Evolutionary conservation across 1,140 invertebrate genomes (phyloP).

Genomic region (Helicoverpa zea): DNA sequence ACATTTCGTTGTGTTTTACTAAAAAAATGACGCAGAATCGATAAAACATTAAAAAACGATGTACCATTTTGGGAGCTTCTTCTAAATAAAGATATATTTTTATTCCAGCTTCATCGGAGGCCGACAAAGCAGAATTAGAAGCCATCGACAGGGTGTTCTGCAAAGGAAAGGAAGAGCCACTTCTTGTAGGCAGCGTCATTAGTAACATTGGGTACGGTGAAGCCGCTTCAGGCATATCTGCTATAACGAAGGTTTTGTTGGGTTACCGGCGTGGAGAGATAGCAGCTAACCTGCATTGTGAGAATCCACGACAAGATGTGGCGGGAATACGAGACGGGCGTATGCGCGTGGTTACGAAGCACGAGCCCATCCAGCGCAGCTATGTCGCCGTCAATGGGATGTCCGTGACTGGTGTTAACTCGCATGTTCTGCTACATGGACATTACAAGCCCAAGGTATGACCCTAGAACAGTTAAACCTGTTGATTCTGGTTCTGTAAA

Average conservation of each 20-base stretch:
- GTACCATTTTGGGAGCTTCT: no score
- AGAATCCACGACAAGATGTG: constrained; percentile 62
- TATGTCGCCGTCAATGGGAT: constrained; percentile 69
- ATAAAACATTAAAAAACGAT: no score
- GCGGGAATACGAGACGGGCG: constrained; percentile 62
- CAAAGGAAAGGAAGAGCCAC: constrained; percentile 82
- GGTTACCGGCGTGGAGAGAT: constrained; percentile 65
- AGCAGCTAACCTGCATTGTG: constrained; percentile 66
- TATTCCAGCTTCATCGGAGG: constrained; percentile 80
- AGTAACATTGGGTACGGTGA: constrained; percentile 92
- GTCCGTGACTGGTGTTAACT: constrained; percentile 66
- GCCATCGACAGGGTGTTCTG: constrained; percentile 68
- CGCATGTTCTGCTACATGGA: constrained; percentile 69
- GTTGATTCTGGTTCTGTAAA: no score
- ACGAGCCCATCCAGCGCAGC: constrained; percentile 53
- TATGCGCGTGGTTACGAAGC: constrained; percentile 64
- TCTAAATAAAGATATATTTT: background rate
- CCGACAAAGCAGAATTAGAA: constrained; percentile 64
- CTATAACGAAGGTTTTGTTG: constrained; percentile 86
- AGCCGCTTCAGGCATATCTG: constrained; percentile 88
- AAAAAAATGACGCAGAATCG: no score
- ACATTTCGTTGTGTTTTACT: no score
- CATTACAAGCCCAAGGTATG: constrained; percentile 70
- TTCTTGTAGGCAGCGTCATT: constrained; percentile 91
- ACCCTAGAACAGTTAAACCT: background rate